Evolutionary conservation across 2,113 vertebrate genomes (phyloP).

Genomic region (Eubucco bourcierii): DNA sequence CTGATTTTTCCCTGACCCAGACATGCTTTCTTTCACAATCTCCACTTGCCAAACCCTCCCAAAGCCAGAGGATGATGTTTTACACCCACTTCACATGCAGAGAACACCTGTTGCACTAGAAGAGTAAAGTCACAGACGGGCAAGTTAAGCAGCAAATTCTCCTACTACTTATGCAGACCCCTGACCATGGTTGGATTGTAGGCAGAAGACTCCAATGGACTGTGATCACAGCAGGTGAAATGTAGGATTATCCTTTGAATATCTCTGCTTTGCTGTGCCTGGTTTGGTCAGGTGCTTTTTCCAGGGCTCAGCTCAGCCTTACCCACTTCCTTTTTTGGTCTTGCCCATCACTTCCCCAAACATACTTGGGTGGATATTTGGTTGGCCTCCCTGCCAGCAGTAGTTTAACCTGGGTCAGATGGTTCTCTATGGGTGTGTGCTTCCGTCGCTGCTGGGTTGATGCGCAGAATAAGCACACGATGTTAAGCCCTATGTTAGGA

Average conservation of each 20-base stretch:
- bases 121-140: background rate
- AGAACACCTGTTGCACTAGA: background rate
- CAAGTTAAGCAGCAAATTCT: background rate
- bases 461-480: background rate
- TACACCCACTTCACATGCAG: background rate
- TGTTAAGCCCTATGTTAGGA: background rate
- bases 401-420: background rate
- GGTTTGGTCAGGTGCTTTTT: background rate
- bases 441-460: background rate
- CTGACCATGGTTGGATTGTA: too few relatives aligned
- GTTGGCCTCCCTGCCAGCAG: background rate
- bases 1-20: background rate
- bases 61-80: background rate
- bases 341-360: background rate
- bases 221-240: background rate
- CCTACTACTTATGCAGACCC: too few relatives aligned
- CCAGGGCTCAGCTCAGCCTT: background rate
- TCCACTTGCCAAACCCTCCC: background rate
- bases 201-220: background rate
- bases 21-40: background rate
- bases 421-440: fast-evolving
- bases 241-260: background rate
- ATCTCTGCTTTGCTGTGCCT: fast-evolving
- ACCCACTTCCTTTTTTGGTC: background rate
- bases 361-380: background rate